Evolutionary conservation across 2,888 invertebrate species (phyloP).

Genomic region (Cryptocephalus moraei): DNA sequence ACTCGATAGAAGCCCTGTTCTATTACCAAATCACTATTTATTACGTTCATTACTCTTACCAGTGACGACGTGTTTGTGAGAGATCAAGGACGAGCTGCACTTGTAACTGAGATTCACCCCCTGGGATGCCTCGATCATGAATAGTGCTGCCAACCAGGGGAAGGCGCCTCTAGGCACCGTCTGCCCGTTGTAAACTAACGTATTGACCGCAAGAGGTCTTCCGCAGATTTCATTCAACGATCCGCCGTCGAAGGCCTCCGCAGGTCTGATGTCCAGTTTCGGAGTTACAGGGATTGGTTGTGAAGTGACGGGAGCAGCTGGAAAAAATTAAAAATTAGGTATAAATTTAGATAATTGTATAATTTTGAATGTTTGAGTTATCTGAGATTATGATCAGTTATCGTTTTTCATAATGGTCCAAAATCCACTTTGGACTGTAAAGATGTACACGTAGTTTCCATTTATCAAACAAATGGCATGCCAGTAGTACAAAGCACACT

Average conservation of each 20-base stretch:
- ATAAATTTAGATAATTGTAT: too few relatives aligned
- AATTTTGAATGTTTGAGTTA: too few relatives aligned
- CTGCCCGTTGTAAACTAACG: conserved; percentile 28
- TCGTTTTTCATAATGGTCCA: too few relatives aligned
- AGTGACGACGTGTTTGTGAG: conserved; percentile 31
- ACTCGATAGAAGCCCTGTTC: not conserved
- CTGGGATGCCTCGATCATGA: conserved; percentile 25
- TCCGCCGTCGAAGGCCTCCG: not conserved
- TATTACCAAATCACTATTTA: not conserved
- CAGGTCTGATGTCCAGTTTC: not conserved
- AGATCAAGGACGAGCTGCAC: conserved; percentile 33
- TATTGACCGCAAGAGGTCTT: conserved; percentile 24
- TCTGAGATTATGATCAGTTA: too few relatives aligned
- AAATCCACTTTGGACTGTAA: too few relatives aligned
- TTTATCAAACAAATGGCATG: too few relatives aligned
- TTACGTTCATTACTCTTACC: conserved; percentile 20
- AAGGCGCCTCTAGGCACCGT: conserved; percentile 28
- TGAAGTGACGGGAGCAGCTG: too few relatives aligned
- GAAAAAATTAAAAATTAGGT: too few relatives aligned
- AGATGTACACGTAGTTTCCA: too few relatives aligned
- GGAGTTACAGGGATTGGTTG: not conserved
- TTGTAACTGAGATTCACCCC: conserved; percentile 21
- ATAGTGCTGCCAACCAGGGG: conserved; percentile 36
- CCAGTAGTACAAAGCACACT: too few relatives aligned
- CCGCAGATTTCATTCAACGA: conserved; percentile 22